Evolutionary conservation across 2,113 vertebrate species (phyloP).

Genomic region (Ictidomys tridecemlineatus): DNA sequence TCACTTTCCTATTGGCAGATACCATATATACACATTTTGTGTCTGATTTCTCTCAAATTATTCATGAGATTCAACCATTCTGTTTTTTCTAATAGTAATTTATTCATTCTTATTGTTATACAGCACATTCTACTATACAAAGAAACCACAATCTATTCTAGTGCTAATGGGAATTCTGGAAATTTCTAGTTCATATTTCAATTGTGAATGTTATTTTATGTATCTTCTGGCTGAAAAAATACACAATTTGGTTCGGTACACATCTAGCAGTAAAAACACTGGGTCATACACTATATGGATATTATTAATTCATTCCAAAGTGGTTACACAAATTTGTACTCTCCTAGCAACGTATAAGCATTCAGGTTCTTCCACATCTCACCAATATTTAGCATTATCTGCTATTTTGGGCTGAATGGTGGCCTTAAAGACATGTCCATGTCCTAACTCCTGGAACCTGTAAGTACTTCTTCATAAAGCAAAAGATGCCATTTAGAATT

Average conservation of each 20-base stretch:
- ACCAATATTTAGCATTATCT: not conserved
- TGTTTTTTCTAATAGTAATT: not conserved
- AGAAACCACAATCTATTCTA: not conserved
- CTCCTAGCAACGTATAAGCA: not conserved
- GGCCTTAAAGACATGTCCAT: not conserved
- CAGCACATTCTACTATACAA: not conserved
- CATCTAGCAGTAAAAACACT: not conserved
- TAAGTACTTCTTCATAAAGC: not conserved
- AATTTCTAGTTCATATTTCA: not conserved
- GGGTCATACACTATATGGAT: not conserved
- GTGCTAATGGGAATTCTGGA: not conserved
- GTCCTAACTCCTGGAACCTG: not conserved
- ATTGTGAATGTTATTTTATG: not conserved
- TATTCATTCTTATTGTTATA: not conserved
- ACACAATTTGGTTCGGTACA: not conserved
- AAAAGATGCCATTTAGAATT: not conserved
- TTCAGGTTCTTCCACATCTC: not conserved
- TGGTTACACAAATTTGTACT: not conserved
- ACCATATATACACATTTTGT: not conserved
- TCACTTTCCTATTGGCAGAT: not conserved
- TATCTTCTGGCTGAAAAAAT: not conserved
- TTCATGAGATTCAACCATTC: not conserved
- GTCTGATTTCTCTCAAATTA: not conserved
- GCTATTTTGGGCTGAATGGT: not conserved
- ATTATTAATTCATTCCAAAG: not conserved